These are phyloP conservation scores for Apaloderma vittatum DNA, from an alignment of 2,113 vertebrate species.

Conservation along the genomic window DNA sequence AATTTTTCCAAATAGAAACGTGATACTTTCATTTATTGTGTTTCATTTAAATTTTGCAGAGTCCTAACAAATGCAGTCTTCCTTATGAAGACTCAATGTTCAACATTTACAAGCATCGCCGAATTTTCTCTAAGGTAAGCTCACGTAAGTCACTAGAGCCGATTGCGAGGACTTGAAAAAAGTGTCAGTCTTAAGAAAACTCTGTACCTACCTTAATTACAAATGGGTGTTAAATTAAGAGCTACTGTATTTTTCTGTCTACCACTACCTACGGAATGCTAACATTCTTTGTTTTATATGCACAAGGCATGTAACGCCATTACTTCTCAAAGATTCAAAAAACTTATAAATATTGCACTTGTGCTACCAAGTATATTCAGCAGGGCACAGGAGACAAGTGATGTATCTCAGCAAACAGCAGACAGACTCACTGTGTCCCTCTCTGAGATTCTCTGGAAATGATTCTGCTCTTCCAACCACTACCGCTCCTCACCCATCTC, in stretches of 20 bases:
- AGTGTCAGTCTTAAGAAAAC: neutral
- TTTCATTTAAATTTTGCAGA: constrained; percentile 17
- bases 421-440: neutral
- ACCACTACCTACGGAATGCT: neutral
- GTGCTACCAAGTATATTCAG: neutral
- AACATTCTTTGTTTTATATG: neutral
- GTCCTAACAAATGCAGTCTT: neutral
- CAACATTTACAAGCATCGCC: neutral
- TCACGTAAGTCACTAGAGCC: neutral
- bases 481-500: neutral
- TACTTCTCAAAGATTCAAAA: neutral
- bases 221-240: neutral
- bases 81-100: neutral
- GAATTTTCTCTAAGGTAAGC: neutral
- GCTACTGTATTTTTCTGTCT: neutral
- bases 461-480: neutral
- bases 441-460: neutral
- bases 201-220: neutral
- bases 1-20: constrained; percentile 23
- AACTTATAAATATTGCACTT: neutral
- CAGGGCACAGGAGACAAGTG: neutral
- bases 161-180: neutral
- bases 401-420: neutral
- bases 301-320: neutral
- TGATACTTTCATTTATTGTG: neutral